These are phyloP conservation scores for Condylura cristata DNA, from an alignment of 2,113 vertebrate genomes.

Conservation along the genomic window DNA sequence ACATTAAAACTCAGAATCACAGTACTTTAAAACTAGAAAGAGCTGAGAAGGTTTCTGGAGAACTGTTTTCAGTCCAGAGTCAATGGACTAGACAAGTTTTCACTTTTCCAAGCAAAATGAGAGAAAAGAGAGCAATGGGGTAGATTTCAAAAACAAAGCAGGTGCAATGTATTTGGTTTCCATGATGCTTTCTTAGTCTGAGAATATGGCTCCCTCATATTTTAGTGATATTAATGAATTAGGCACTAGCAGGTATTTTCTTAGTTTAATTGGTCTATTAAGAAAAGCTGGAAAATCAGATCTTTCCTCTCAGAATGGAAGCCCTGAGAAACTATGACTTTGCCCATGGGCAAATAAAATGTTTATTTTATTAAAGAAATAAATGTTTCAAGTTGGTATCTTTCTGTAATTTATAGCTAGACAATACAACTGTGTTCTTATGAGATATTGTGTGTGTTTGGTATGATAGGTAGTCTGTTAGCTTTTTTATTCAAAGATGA, in stretches of 20 bases:
- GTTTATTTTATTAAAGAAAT: background rate
- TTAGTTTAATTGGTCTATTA: background rate
- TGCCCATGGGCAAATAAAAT: background rate
- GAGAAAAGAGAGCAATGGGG: conserved; percentile 25
- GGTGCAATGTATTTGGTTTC: background rate
- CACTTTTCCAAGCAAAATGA: background rate
- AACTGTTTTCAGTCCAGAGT: conserved; percentile 30
- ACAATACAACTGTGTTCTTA: background rate
- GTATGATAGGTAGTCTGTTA: conserved; percentile 1
- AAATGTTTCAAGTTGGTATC: background rate
- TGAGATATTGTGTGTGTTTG: background rate
- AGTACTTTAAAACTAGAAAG: background rate
- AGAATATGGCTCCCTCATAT: background rate
- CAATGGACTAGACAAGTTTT: background rate
- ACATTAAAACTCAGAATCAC: conserved; percentile 1
- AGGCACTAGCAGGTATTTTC: background rate
- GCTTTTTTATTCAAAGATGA: conserved; percentile 48
- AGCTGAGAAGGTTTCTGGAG: background rate
- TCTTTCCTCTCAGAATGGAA: background rate
- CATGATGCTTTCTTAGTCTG: background rate
- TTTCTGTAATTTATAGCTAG: background rate
- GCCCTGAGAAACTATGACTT: background rate
- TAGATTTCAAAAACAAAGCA: background rate
- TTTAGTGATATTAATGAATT: conserved; percentile 16
- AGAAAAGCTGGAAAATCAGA: background rate